Base-by-base conservation (phyloP, 2,888 invertebrate species). In the Drosophila prostipennis region DNA sequence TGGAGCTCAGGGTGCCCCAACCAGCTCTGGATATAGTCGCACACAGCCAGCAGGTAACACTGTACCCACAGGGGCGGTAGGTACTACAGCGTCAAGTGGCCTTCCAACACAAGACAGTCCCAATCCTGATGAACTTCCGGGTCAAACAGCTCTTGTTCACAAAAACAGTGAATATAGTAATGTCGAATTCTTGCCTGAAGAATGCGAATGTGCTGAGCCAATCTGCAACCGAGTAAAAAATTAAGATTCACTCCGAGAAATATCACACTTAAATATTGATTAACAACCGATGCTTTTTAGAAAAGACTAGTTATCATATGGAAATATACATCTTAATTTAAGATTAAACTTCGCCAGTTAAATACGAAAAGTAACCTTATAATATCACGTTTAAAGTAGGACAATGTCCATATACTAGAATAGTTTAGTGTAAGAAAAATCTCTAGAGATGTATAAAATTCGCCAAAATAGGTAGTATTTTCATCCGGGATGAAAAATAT, bases 1-100 rank as follows among this genome's bases (percentile, higher is more conserved):
- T 1, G 56, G 55, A 55, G 14, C 39, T 23, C 85, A 72, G 5
- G 82, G 71, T 3, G 67, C 63, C 0, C 68, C 75, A 1, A 81
- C 73, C 16, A 87, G 84, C 34, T 84, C 86, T 3, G 88, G 83
- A 34, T 76, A 79, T 14, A 78, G 80, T 49, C 82, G 86, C 2
- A 79, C 87, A 2, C 85, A 51, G 19, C 71, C 57, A 13, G 57
- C 53, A 11, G 64, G 54, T 19, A 52, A 23, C 1, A 36, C 43
- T 0, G 46, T 49, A 10, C 54, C 60, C n/a, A 11, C 43, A 45
- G 54, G 37, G 6, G 67, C 40, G 16, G 42, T 32, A 13, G 63
- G 69, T 13, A 56, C 63, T 10, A 72, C 71, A 3, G 58, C 71
- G 2, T 26, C 63, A 32, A 56, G 52, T 32, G 23, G 46, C 6